A percentile compares a stretch with the other conserved stretches of the same genome.
These are phyloP conservation scores for Oligia strigilis DNA, from an alignment of 2,888 invertebrate species.

Conservation along the genomic window DNA sequence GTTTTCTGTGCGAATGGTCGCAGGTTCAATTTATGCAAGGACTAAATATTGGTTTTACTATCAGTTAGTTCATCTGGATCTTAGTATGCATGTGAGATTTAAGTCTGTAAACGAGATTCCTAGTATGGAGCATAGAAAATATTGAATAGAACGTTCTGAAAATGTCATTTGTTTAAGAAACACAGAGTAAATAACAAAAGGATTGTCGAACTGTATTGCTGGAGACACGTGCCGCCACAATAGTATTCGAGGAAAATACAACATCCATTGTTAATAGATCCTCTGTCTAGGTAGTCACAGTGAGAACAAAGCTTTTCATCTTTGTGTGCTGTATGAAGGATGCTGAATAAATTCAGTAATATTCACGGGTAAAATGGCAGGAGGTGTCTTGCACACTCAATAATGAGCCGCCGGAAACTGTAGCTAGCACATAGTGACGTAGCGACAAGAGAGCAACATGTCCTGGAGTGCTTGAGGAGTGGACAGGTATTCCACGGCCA, in stretches of 20 bases:
- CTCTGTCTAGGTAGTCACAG: constrained; percentile 18
- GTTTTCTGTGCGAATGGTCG: background rate
- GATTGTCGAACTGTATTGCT: background rate
- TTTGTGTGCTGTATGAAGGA: background rate
- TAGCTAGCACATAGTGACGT: background rate
- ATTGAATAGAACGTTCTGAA: background rate
- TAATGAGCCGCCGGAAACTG: background rate
- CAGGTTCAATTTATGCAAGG: background rate
- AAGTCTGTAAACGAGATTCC: too few species aligned
- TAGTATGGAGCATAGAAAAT: background rate
- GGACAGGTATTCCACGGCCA: background rate
- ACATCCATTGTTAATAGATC: constrained; percentile 37
- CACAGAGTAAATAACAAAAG: constrained; percentile 2
- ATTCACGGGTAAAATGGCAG: background rate
- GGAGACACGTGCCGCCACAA: constrained; percentile 30
- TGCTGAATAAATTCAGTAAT: background rate
- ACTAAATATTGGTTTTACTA: background rate
- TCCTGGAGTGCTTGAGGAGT: background rate
- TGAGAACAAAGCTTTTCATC: constrained; percentile 32
- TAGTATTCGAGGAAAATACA: constrained; percentile 22
- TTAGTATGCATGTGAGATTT: too few species aligned
- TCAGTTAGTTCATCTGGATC: background rate
- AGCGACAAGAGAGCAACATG: background rate
- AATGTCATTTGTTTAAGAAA: background rate
- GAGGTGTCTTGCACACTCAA: background rate